Conservation (phyloP, 2,888 invertebrate species). For the Coenonympha arcania region DNA sequence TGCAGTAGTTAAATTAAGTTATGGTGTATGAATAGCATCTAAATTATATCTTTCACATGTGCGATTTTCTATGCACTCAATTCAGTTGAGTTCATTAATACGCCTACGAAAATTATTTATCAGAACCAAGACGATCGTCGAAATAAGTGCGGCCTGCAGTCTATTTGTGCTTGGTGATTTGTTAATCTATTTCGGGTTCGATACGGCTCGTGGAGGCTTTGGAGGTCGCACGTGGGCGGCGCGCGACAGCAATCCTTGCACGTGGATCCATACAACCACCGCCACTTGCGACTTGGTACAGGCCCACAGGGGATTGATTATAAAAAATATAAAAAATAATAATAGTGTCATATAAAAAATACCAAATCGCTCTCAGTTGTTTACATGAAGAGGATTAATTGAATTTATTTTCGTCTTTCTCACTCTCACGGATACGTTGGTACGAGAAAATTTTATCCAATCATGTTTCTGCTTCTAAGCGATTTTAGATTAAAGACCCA, state of each 20-base stretch:
- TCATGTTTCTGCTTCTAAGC: too few species aligned
- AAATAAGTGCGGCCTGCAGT: constrained; percentile 22
- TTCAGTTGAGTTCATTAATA: too few species aligned
- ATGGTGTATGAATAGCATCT: constrained; percentile 19
- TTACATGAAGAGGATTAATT: too few species aligned
- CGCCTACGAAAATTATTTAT: not conserved
- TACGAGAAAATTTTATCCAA: too few species aligned
- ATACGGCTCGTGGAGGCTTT: constrained; percentile 20
- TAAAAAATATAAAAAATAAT: too few species aligned
- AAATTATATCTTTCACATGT: too few species aligned
- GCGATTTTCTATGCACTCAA: not conserved
- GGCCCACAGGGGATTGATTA: not conserved
- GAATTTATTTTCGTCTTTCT: too few species aligned
- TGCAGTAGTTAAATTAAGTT: constrained; percentile 21
- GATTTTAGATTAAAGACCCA: too few species aligned
- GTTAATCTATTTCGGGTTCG: constrained; percentile 23
- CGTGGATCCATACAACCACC: constrained; percentile 29
- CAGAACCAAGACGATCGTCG: constrained; percentile 1
- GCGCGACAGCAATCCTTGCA: constrained; percentile 28
- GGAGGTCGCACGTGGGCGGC: constrained; percentile 34
- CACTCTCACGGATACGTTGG: too few species aligned
- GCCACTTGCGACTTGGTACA: constrained; percentile 17
- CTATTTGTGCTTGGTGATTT: constrained; percentile 17
- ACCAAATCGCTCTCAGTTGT: not conserved
- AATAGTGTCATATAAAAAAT: too few species aligned